Base-by-base conservation (phyloP, 2,888 invertebrate species). In the Agonopterix alstromeriana region DNA sequence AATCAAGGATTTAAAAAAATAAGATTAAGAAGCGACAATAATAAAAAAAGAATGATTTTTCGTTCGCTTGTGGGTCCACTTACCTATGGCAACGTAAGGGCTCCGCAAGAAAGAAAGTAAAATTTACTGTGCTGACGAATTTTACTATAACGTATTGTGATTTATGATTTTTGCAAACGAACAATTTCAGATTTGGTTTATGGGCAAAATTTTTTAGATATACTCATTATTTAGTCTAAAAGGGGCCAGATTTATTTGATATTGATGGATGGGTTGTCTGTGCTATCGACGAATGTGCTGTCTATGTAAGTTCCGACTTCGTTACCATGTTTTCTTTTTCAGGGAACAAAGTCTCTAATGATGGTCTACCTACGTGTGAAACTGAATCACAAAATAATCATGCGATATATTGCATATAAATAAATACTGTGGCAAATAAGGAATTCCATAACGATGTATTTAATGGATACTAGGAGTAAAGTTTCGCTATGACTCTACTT, bases 81-180 rank as follows among this genome's bases (percentile, higher is more conserved):
- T 82, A 88, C 88, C 88, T 86, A 86, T 75, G 67, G 77, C 83
- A 86, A 87, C 82, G 85, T 83, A 87, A 86, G 87, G 87, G 84
- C 88, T 88, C 88, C 88, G 88, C 88, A 88, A 88, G 86, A 88
- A 88, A 87, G 74, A 87, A 88, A 87, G 73, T 82, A 87, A 86
- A 81, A 71, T 87, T 84, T 82, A 88, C 85, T 84, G 87, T 87
- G 88, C 87, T 84, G 70, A 74, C 71, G 75, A 77, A 77, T 74
- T 74, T 75, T 74, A 72, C 70, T 67, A 63, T 69, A 72, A 73
- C 58, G 46, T 61, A 69, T 10, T 17, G 27, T 4, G 38, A 38
- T 38, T n/a, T 64, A 74, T 73, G 72, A 71, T 62, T 57, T 57
- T 73, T 60, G 77, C 79, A 77, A 80, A 70, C 58, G 65, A 77